phyloP scores from a whole-genome alignment of 1,140 invertebrate genomes.

The Bombus sylvicola region DNA sequence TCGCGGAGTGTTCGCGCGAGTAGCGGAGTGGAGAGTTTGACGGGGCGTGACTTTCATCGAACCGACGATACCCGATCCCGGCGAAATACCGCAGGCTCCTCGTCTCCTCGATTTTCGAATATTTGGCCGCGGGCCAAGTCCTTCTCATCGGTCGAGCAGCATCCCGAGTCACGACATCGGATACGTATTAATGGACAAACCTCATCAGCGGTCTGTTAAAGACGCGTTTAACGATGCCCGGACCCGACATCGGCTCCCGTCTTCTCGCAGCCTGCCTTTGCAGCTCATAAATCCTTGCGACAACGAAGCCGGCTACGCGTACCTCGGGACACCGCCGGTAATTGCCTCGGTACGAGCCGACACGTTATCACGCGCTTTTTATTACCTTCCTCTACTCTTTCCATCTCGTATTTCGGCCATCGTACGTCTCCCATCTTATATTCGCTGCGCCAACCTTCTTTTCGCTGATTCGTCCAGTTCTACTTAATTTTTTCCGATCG shows the following conservation, averaged over 20 bases:
- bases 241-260: conserved; percentile 7
- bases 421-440: too few relatives aligned
- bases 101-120: conserved; percentile 36
- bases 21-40: neutral
- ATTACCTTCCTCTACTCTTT: neutral
- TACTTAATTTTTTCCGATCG: too few relatives aligned
- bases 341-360: conserved; percentile 3
- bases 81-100: conserved; percentile 9
- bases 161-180: conserved; percentile 43
- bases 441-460: too few relatives aligned
- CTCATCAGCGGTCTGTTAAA: conserved; percentile 62
- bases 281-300: conserved; percentile 54
- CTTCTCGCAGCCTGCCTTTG: conserved; percentile 42
- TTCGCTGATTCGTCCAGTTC: too few relatives aligned
- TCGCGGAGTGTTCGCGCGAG: neutral
- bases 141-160: conserved; percentile 38
- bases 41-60: conserved; percentile 28
- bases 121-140: conserved; percentile 38
- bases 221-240: conserved; percentile 47
- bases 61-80: conserved; percentile 35
- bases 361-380: neutral
- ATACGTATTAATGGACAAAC: conserved; percentile 69
- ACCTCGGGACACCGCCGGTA: conserved; percentile 38
- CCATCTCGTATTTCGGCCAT: neutral
- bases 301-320: conserved; percentile 51